These are phyloP conservation scores for Tapirus indicus DNA, from an alignment of 2,797 vertebrate genomes.

Conservation along the genomic window DNA sequence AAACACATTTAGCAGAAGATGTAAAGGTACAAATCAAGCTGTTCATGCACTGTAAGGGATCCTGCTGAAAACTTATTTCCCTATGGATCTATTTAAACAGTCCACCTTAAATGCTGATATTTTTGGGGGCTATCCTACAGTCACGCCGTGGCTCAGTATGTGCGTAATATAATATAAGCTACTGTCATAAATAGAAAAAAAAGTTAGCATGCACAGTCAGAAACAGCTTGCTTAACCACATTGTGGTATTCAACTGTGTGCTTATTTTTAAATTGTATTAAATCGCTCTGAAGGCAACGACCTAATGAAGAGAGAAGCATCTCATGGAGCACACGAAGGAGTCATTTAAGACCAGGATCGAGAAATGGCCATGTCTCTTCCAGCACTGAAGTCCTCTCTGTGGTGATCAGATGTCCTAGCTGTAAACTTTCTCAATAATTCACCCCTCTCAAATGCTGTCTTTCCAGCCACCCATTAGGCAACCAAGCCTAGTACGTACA, in stretches of 20 bases:
- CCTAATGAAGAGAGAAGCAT: conserved; percentile 45
- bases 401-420: background rate
- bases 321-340: background rate
- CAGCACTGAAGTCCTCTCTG: background rate
- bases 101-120: conserved; percentile 53
- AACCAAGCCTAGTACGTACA: background rate
- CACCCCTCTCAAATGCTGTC: background rate
- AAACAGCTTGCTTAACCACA: conserved; percentile 69
- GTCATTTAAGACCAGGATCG: background rate
- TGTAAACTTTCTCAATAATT: background rate
- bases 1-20: conserved; percentile 62
- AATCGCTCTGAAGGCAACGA: conserved; percentile 35
- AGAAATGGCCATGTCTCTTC: background rate
- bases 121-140: conserved; percentile 4
- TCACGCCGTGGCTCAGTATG: conserved; percentile 33
- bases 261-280: conserved; percentile 73
- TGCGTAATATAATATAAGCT: conserved; percentile 43
- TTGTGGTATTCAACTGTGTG: conserved; percentile 58
- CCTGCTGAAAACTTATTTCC: conserved; percentile 55
- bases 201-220: conserved; percentile 68
- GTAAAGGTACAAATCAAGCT: conserved; percentile 37
- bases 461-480: background rate
- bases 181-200: conserved; percentile 66
- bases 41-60: conserved; percentile 6
- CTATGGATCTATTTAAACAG: conserved; percentile 33